Base-by-base conservation (phyloP, 2,888 invertebrate species). In the Girardia tigrina region DNA sequence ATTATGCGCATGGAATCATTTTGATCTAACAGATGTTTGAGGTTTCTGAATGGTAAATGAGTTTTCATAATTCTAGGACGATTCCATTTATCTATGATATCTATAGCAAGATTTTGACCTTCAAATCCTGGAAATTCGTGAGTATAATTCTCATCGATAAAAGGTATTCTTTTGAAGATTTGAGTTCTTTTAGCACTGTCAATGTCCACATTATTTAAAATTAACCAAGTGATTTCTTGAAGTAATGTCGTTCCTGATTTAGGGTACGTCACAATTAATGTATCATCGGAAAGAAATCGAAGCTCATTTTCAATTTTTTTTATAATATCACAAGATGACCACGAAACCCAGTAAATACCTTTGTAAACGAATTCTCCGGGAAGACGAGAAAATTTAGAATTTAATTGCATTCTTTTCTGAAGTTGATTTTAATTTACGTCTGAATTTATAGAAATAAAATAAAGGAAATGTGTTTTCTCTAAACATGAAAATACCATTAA, bases 181-280 rank as follows among this genome's bases (percentile, higher is more conserved):
- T 42, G 20, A 6, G 20, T 2, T 23, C 56, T 12, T 1, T 42
- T 56, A 27, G 77, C 77, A 16, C 20, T 72, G n/a, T 73, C 73
- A 0, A 69, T 28, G 42, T 78, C 77, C 16, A 74, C 77, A 26
- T 76, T 36, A 56, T 78, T 72, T 0, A 27, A 56, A 26, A 78
- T 27, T 27, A 78, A 70, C 75, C 77, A 78, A 14, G 69, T 71
- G 28, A 78, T 75, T 36, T 78, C 78, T 71, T 78, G 78, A 4
- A 76, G 28, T 76, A 78, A 76, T 1, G 78, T 78, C 42, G 77
- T 78, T 14, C 78, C 78, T n/a, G 76, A 36, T 29, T 77, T 77
- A 0, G 77, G 77, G 27, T 42, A 77, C 12, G 77, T 77, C 2
- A 72, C 77, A 16, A 77, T 69, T 1, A 77, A 29, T 14, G 73